phyloP scores from a whole-genome alignment of 2,113 vertebrate species.

The Trematocara marginatum region DNA sequence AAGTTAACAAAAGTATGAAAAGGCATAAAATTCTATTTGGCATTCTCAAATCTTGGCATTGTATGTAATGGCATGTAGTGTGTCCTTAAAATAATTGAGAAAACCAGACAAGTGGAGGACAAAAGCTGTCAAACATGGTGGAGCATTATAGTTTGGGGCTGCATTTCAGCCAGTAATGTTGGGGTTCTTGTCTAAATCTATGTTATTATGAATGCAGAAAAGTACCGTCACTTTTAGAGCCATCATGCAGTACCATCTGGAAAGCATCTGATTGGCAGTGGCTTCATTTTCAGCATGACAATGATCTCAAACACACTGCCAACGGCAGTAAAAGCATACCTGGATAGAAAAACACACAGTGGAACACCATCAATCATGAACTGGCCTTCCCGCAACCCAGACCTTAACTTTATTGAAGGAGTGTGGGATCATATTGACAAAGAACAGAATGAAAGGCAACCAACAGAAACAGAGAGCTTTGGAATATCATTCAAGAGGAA shows the following conservation, averaged over 20 bases:
- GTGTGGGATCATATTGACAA: neutral
- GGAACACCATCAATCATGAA: neutral
- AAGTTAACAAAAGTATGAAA: neutral
- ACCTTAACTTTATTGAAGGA: neutral
- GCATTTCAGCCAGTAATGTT: neutral
- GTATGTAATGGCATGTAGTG: neutral
- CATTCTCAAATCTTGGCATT: neutral
- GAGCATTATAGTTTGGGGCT: neutral
- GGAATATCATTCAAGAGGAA: neutral
- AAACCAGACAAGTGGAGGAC: neutral
- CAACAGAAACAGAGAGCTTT: neutral
- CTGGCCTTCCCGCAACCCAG: neutral
- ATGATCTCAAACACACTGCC: neutral
- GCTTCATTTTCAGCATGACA: neutral
- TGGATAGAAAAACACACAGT: neutral
- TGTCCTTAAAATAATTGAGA: neutral
- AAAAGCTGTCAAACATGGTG: neutral
- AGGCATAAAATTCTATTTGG: neutral
- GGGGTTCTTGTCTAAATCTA: neutral
- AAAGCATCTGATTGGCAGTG: neutral
- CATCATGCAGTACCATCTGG: neutral
- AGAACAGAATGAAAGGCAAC: neutral
- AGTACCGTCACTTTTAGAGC: neutral
- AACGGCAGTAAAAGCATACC: neutral
- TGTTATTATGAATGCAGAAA: neutral